Base-by-base conservation (phyloP, 2,888 invertebrate genomes). In the Leucophenga maculata region DNA sequence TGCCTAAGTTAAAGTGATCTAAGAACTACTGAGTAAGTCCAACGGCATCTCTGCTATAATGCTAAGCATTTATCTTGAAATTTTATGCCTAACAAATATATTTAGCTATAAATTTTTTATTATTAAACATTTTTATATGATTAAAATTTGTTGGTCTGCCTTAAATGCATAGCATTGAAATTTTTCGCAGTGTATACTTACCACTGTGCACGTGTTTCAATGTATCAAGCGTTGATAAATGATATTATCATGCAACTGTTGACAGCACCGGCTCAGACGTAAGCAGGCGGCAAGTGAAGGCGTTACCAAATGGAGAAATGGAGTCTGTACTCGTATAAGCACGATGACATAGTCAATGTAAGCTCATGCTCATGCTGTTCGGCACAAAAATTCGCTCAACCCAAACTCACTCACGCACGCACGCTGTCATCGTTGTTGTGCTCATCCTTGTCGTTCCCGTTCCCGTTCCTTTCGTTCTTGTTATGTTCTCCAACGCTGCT, bases 161-260 rank as follows among this genome's bases (percentile, higher is more conserved):
- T 1, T 13, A 48, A 48, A 48, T n/a, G 6, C 6, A 48, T 14
- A 14, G 9, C 6, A 48, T 16, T 18, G 9, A 20, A 4, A 55
- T 55, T 55, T 22, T 14, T 22, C 22, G 3, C 55, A 55, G 18
- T 60, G 31, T 57, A 39, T 8, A 31, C 18, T 18, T 60, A 22
- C 60, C 14, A 14, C 8, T 55, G 26, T 20, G 20, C 75, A 74
- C 72, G 71, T 78, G 67, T 67, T n/a, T 48, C 50, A 52, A 14
- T 6, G 6, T 64, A 48, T 46, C 16, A 59, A 79, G 80, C 82
- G 83, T 79, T 83, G 83, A 82, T 83, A 82, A 83, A 82, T 82
- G 77, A 80, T 80, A 74, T 70, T 71, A 81, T 78, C 81, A 79
- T 81, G 81, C 83, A 83, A 81, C 81, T 76, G 79, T 73, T 79